Base-by-base conservation (phyloP, 2,797 vertebrate genomes). In the Todus mexicanus region DNA sequence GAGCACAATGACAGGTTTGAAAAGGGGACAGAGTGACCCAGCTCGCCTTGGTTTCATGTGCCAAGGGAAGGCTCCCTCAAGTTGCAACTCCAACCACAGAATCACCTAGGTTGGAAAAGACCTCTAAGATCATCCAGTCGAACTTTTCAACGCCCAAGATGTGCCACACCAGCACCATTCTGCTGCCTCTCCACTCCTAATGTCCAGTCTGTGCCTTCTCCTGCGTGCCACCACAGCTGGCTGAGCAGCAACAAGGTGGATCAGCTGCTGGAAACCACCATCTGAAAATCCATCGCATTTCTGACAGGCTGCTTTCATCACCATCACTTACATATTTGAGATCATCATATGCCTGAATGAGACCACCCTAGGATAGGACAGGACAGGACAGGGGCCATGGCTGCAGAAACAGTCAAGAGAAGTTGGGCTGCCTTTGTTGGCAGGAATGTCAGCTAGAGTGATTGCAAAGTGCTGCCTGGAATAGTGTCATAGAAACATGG, bases 301-400 rank as follows among this genome's bases (percentile, higher is more conserved):
- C 73, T 9, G 25, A 22, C 2, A 10, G 60, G n/a, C 57, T 54
- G 35, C 35, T 18, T 33, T 43, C 25, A 17, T 4, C 61, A 37
- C 1, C 5, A 23, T 6, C 43, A 1, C 48, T 4, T 4, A 26
- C 0, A 4, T 3, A 5, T 4, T 29, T 25, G 7, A 22, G 45
- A 48, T 9, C 33, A 19, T 20, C 11, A 6, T 1, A 21, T 2
- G 3, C 18, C 45, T 18, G 38, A 64, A 23, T 25, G 66, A 57
- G 35, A 35, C 12, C 11, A 12, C 23, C 47, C 47, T 15, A 40
- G 40, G 40, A 40, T 15, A 40, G 40, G 40, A 40, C 21, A 48
- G 22, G 47, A 48, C 23, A 48, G 47, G 47, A 48, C 47, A 48
- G 45, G 45, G 45, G 19, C 11, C 22, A 25, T 23, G 47, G 47